Percentiles rank a stretch among this genome's conserved stretches.
Evolutionary conservation across 1,140 invertebrate species (phyloP).

Genomic region (Drosophila parvula): DNA sequence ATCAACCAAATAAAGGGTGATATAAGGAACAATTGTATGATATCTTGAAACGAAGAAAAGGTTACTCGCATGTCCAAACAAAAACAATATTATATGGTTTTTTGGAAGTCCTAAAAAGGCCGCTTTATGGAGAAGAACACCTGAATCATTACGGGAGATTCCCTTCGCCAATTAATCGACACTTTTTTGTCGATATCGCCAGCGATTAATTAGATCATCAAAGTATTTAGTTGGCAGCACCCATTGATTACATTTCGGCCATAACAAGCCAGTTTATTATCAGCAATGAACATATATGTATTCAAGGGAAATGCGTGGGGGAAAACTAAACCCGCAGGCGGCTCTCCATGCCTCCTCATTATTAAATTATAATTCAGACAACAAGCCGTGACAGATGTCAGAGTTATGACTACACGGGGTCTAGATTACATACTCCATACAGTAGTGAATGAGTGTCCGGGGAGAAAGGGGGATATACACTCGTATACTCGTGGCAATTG

Average conservation of each 20-base stretch:
- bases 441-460: neutral
- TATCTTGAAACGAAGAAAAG: slow-evolving; percentile 35
- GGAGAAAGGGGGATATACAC: neutral
- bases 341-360: slow-evolving; percentile 7
- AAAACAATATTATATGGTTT: slow-evolving; percentile 32
- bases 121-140: neutral
- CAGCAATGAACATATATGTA: slow-evolving; percentile 9
- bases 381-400: slow-evolving; percentile 78
- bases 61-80: slow-evolving; percentile 15
- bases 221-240: slow-evolving; percentile 14
- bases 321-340: slow-evolving; percentile 11
- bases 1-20: slow-evolving; percentile 47
- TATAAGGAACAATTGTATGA: slow-evolving; percentile 42
- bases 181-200: neutral
- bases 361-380: slow-evolving; percentile 77
- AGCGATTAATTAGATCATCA: slow-evolving; percentile 47
- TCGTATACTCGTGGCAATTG: slow-evolving; percentile 34
- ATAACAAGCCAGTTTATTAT: slow-evolving; percentile 24
- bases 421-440: slow-evolving; percentile 50
- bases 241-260: slow-evolving; percentile 34
- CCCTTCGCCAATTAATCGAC: neutral
- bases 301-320: slow-evolving; percentile 25
- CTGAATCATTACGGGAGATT: slow-evolving; percentile 36
- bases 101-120: slow-evolving; percentile 15
- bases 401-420: slow-evolving; percentile 37